Evolutionary conservation across 2,888 invertebrate species (phyloP).

Genomic region (Coremacera marginata): DNA sequence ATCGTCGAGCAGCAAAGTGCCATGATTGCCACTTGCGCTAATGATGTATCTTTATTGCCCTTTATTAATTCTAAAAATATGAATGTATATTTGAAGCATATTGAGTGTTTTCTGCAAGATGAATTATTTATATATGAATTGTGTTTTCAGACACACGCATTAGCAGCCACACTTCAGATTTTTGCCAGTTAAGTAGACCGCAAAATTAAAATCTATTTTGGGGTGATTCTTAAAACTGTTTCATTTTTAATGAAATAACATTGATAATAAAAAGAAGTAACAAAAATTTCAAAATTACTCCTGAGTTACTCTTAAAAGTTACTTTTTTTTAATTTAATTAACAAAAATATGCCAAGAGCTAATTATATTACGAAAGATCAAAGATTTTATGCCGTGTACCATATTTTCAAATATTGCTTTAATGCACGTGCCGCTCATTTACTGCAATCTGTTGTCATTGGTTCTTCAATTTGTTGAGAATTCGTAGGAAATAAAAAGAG

Average conservation of each 20-base stretch:
- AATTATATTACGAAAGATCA: constrained; percentile 16
- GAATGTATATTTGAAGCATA: not conserved
- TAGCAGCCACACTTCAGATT: not conserved
- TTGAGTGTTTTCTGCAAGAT: constrained; percentile 15
- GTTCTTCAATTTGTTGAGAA: not conserved
- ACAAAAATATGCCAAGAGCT: not conserved
- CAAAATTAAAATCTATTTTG: too few species aligned
- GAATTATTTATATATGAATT: constrained; percentile 19
- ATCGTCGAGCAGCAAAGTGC: too few species aligned
- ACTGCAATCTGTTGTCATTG: not conserved
- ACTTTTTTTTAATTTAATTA: not conserved
- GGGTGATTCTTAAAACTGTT: too few species aligned
- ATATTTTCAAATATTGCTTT: too few species aligned
- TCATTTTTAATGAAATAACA: too few species aligned
- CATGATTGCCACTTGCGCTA: not conserved
- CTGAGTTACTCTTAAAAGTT: not conserved
- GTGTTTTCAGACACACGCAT: not conserved
- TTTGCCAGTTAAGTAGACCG: too few species aligned
- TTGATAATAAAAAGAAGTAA: too few species aligned
- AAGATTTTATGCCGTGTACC: not conserved
- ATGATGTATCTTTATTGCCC: constrained; percentile 10
- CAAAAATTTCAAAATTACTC: too few species aligned
- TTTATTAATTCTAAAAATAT: constrained; percentile 15
- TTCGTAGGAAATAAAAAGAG: not conserved
- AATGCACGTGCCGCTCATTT: not conserved